Evolutionary conservation across 2,888 invertebrate genomes (phyloP), one percentile per base, ranked within the genome.

Genomic region (Sesamia inferens): DNA sequence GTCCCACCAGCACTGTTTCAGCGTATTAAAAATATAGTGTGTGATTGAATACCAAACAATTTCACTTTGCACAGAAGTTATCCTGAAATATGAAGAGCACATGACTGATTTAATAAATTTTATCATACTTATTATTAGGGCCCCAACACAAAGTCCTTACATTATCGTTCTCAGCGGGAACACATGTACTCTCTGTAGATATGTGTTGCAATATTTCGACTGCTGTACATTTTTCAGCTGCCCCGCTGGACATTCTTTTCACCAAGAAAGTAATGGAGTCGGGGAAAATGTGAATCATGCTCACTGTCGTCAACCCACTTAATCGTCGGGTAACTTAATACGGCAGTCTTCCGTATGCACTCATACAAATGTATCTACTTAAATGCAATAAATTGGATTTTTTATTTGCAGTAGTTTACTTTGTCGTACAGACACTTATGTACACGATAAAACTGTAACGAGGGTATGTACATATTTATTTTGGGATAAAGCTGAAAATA

Each of bases 261-360:
- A 79, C 76, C 82, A 76, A 76, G 83, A 84, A 86, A 85, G 78
- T 86, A 86, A 88, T 82, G 87, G 84, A 88, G 86, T 82, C 87
- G 78, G 89, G 88, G 85, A 89, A 90, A 90, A 90, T 91, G 90
- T 91, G 91, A 92, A 90, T 92, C 91, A 91, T 89, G 88, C 82
- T 84, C 82, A 83, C 87, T 89, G 91, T 89, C 89, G 88, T 89
- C 91, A 90, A 88, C 86, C 88, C 88, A 90, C 90, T 91, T 93
- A 92, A 92, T 91, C 90, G 88, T 84, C 81, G 74, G 88, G 92
- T 89, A 92, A 92, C 90, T 90, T 91, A 90, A 91, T 91, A 90
- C 85, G 73, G 66, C 76, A 67, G 73, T 88, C 89, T 92, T 92
- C 91, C 92, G 90, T 88, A 86, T 88, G 83, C 81, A 86, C 67